A percentile compares a stretch with the other conserved stretches of the same genome.
These are phyloP conservation scores for Diarsia rubi DNA, from an alignment of 2,888 invertebrate species.

Conservation along the genomic window DNA sequence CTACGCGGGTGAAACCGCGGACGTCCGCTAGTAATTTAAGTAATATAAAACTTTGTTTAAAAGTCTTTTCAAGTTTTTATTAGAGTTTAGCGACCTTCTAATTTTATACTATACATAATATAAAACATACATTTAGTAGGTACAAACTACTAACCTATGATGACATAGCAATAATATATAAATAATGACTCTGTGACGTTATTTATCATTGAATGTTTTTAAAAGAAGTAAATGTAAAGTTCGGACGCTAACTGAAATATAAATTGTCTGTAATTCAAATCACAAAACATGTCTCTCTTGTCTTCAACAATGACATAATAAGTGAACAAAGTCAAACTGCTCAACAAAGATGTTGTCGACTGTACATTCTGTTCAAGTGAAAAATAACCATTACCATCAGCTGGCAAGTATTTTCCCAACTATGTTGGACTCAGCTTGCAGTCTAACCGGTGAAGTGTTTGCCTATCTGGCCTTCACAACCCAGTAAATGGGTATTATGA, in stretches of 20 bases:
- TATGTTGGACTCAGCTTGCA: too few species aligned
- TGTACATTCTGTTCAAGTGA: neutral
- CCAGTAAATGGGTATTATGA: too few species aligned
- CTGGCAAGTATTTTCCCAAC: too few species aligned
- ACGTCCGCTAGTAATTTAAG: too few species aligned
- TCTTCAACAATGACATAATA: neutral
- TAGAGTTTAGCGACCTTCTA: conserved; percentile 16
- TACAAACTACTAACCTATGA: neutral
- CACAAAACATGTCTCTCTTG: neutral
- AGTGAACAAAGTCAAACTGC: neutral
- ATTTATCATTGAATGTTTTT: neutral
- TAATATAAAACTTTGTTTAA: neutral
- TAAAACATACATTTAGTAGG: neutral
- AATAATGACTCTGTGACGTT: conserved; percentile 7
- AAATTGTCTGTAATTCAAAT: neutral
- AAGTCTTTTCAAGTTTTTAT: conserved; percentile 1
- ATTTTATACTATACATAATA: conserved; percentile 1
- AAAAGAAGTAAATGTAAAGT: neutral
- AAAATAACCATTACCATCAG: neutral
- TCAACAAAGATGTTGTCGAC: neutral
- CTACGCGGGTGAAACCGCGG: too few species aligned
- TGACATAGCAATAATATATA: conserved; percentile 29
- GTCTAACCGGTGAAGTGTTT: too few species aligned
- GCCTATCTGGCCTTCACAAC: too few species aligned
- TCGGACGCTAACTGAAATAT: neutral